Evolutionary conservation across 2,888 invertebrate genomes (phyloP).

Genomic region (Callinectes sapidus): DNA sequence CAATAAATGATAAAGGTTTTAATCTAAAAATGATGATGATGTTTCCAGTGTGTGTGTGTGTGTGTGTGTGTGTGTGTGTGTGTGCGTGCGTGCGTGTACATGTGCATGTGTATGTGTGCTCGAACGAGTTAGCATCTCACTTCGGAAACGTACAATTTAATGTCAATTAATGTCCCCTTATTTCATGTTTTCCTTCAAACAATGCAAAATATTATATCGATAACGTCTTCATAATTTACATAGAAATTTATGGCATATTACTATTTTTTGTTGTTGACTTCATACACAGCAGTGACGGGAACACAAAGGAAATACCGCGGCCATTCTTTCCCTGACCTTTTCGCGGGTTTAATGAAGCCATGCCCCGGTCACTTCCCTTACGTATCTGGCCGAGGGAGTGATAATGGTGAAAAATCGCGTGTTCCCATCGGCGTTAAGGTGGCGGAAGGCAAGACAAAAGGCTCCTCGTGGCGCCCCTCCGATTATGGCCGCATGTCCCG

Average conservation of each 20-base stretch:
- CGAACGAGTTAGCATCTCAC: not conserved
- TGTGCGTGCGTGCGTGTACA: not conserved
- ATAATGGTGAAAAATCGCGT: slow-evolving; percentile 33
- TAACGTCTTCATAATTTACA: not conserved
- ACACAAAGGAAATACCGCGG: slow-evolving; percentile 33
- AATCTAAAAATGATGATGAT: not conserved
- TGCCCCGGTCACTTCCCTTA: not conserved
- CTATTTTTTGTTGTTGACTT: not conserved
- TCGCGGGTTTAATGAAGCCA: slow-evolving; percentile 13
- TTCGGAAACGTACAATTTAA: not conserved
- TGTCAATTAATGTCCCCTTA: not conserved
- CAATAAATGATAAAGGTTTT: not conserved
- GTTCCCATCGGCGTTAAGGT: slow-evolving; percentile 2
- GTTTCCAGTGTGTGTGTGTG: not conserved
- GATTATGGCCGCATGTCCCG: not conserved
- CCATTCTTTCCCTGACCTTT: not conserved
- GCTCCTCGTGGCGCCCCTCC: not conserved
- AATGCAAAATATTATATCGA: not conserved
- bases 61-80: slow-evolving; percentile 11
- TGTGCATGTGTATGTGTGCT: not conserved
- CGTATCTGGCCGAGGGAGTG: not conserved
- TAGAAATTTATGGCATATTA: not conserved
- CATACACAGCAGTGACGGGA: not conserved
- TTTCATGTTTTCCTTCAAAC: slow-evolving; percentile 2
- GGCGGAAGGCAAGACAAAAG: slow-evolving; percentile 24